Evolutionary conservation across 2,113 vertebrate genomes (phyloP).

Genomic region (Vanacampus margaritifer): DNA sequence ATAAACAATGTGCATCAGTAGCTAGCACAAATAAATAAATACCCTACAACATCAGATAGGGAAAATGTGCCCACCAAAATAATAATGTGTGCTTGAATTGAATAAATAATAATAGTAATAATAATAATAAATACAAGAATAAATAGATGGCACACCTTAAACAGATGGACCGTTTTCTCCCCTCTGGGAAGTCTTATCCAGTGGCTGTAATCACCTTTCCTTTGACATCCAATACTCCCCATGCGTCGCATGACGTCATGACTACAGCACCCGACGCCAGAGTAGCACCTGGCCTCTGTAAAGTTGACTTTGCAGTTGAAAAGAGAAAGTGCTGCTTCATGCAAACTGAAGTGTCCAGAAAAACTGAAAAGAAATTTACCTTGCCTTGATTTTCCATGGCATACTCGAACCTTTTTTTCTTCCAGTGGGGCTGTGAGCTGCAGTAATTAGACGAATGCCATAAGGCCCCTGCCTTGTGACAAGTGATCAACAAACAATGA

Average conservation of each 20-base stretch:
- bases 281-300: too few species aligned
- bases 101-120: too few species aligned
- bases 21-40: too few species aligned
- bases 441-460: constrained; percentile 68
- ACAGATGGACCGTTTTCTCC: too few species aligned
- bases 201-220: too few species aligned
- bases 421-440: constrained; percentile 55
- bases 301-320: not conserved
- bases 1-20: too few species aligned
- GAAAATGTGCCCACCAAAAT: not conserved
- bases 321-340: not conserved
- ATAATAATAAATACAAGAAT: too few species aligned
- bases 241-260: too few species aligned
- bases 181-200: too few species aligned
- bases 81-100: too few species aligned
- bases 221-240: too few species aligned
- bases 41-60: not conserved
- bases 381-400: constrained; percentile 55
- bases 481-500: constrained; percentile 80
- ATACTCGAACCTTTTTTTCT: constrained; percentile 48
- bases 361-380: not conserved
- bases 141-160: too few species aligned
- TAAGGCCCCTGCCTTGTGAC: constrained; percentile 65
- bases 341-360: not conserved
- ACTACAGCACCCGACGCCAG: not conserved